Percentiles rank a stretch among this genome's conserved stretches.
Evolutionary conservation across 2,888 invertebrate genomes (phyloP).

Genomic region (Junonia oenone): DNA sequence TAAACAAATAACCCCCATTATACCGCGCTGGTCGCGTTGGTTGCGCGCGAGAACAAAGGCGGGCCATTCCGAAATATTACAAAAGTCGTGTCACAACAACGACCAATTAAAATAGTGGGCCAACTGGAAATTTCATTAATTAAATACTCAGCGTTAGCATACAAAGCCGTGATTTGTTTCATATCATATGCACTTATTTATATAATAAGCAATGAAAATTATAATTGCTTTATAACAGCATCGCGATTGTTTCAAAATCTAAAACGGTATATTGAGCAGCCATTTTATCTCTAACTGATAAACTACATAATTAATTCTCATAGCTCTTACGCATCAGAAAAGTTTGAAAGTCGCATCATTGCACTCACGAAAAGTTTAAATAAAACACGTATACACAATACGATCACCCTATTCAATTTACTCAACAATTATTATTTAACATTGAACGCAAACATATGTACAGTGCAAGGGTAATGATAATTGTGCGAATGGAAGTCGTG

Average conservation of each 20-base stretch:
- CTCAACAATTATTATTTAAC: slow-evolving; percentile 69
- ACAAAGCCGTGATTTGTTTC: slow-evolving; percentile 64
- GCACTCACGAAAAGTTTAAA: slow-evolving; percentile 6
- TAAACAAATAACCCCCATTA: slow-evolving; percentile 69
- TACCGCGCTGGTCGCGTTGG: slow-evolving; percentile 45
- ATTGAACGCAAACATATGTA: slow-evolving; percentile 74
- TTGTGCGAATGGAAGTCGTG: slow-evolving; percentile 35
- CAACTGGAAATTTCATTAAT: slow-evolving; percentile 76
- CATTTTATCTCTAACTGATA: too few species aligned
- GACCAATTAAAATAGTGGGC: slow-evolving; percentile 76
- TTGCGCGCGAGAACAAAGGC: slow-evolving; percentile 66
- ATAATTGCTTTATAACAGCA: background rate
- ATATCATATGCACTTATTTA: slow-evolving; percentile 23
- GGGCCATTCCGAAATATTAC: slow-evolving; percentile 70
- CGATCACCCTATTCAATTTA: slow-evolving; percentile 58
- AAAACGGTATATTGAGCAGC: background rate
- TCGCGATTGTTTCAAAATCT: background rate
- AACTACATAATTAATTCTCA: too few species aligned
- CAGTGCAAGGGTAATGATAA: slow-evolving; percentile 50
- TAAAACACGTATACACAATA: slow-evolving; percentile 7
- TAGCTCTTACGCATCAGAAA: background rate
- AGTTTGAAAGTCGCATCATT: background rate
- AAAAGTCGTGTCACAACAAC: slow-evolving; percentile 72
- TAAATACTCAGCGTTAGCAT: slow-evolving; percentile 52
- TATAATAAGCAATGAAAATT: slow-evolving; percentile 16